These are phyloP conservation scores for Dynastes tityus DNA, from an alignment of 2,888 invertebrate species.

Conservation along the genomic window DNA sequence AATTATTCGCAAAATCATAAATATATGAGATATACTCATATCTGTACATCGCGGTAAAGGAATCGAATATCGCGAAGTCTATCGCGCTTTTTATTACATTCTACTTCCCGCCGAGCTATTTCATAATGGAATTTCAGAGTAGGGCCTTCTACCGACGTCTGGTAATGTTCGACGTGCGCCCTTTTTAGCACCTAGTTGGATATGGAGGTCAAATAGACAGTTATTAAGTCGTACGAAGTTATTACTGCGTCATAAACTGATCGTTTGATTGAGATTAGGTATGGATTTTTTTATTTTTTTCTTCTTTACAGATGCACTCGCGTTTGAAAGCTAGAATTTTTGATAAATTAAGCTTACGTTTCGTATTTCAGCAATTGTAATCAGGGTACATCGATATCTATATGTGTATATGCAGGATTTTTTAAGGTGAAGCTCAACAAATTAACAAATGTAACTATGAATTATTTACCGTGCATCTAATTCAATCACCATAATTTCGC, in stretches of 20 bases:
- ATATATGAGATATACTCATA: neutral
- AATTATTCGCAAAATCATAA: slow-evolving; percentile 26
- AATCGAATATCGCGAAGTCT: neutral
- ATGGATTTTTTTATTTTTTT: neutral
- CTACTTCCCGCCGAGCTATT: slow-evolving; percentile 24
- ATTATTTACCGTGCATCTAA: too few species aligned
- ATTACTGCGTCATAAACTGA: slow-evolving; percentile 18
- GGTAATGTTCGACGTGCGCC: neutral
- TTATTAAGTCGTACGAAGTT: slow-evolving; percentile 37
- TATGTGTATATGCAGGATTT: too few species aligned
- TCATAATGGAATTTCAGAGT: slow-evolving; percentile 38
- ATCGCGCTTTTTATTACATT: slow-evolving; percentile 8
- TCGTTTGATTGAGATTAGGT: neutral
- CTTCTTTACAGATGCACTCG: too few species aligned
- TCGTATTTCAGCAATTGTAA: too few species aligned
- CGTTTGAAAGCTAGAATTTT: neutral
- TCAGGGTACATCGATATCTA: too few species aligned
- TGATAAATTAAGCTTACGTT: neutral
- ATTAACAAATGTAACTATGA: too few species aligned
- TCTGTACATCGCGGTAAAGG: neutral
- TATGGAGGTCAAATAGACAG: slow-evolving; percentile 8
- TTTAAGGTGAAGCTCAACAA: too few species aligned
- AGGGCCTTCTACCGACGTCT: neutral
- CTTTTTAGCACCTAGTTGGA: neutral
- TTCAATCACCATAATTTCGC: too few species aligned